phyloP scores from a whole-genome alignment of 2,888 invertebrate genomes.

The Bombylius major region DNA sequence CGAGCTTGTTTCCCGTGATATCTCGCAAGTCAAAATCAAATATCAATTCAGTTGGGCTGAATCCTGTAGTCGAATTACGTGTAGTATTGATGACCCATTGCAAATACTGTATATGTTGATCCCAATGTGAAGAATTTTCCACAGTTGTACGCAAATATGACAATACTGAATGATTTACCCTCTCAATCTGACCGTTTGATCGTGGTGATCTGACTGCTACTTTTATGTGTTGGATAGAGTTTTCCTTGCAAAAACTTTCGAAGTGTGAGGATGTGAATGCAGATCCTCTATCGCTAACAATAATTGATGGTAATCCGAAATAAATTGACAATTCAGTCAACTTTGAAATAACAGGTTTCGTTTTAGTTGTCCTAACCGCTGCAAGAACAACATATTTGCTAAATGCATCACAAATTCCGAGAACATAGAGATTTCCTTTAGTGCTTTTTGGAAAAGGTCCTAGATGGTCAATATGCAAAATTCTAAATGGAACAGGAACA shows the following conservation, averaged over 20 bases:
- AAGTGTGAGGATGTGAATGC: slow-evolving; percentile 17
- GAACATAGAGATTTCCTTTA: too few species aligned
- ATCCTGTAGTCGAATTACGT: background rate
- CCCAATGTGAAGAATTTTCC: too few species aligned
- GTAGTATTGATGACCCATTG: too few species aligned
- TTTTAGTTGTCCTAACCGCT: slow-evolving; percentile 12
- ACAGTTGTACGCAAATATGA: too few species aligned
- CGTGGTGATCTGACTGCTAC: slow-evolving; percentile 16
- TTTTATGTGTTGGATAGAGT: slow-evolving; percentile 17
- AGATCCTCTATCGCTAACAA: slow-evolving; percentile 21
- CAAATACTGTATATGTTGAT: too few species aligned
- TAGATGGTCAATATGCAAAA: too few species aligned
- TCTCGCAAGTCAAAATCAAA: background rate
- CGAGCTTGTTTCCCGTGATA: background rate
- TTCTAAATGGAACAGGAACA: slow-evolving; percentile 10
- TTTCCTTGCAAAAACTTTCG: slow-evolving; percentile 13
- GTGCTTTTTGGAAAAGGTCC: too few species aligned
- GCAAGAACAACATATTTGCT: slow-evolving; percentile 13
- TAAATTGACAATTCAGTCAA: slow-evolving; percentile 11
- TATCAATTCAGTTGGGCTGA: background rate
- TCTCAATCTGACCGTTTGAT: slow-evolving; percentile 7
- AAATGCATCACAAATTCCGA: slow-evolving; percentile 6
- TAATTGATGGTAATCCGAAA: slow-evolving; percentile 18
- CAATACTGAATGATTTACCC: too few species aligned
- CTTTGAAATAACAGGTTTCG: slow-evolving; percentile 9